These are phyloP conservation scores for Chinchilla lanigera DNA, from an alignment of 2,113 vertebrate genomes.

Conservation along the genomic window DNA sequence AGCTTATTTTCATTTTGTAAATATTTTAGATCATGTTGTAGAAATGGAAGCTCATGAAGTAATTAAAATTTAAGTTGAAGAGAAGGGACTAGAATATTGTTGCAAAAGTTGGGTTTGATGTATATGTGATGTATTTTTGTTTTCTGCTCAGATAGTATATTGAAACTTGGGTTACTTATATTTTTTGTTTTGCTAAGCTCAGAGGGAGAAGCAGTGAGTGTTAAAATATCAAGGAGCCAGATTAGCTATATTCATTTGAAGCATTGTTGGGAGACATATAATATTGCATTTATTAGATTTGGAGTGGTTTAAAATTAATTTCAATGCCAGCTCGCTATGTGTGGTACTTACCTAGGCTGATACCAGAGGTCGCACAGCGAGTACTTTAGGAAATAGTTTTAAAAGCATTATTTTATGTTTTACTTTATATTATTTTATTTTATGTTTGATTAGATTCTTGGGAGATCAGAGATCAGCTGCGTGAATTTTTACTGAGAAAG, in stretches of 20 bases:
- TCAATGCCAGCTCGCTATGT: background rate
- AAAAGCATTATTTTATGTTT: no score
- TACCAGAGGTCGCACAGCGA: background rate
- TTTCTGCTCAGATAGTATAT: slow-evolving; percentile 28
- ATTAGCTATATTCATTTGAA: background rate
- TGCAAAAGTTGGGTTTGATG: slow-evolving; percentile 55
- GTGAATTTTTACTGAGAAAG: slow-evolving; percentile 50
- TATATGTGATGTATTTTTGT: slow-evolving; percentile 23
- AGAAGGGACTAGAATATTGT: slow-evolving; percentile 25
- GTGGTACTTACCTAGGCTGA: background rate
- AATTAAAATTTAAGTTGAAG: slow-evolving; percentile 54
- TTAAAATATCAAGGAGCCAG: slow-evolving; percentile 33
- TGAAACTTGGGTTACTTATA: slow-evolving; percentile 30
- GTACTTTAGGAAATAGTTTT: background rate
- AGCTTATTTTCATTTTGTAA: slow-evolving; percentile 46
- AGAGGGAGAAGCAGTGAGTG: slow-evolving; percentile 19
- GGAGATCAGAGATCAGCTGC: background rate
- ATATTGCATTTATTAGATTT: background rate
- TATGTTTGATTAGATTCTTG: slow-evolving; percentile 33
- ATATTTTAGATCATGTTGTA: slow-evolving; percentile 44
- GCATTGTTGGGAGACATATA: background rate
- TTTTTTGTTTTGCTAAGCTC: slow-evolving; percentile 61
- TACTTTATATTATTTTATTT: no score
- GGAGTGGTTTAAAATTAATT: slow-evolving; percentile 30
- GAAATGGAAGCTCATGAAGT: slow-evolving; percentile 3